A percentile compares a stretch with the other conserved stretches of the same genome.
phyloP scores from a whole-genome alignment of 2,113 vertebrate species.

The Etheostoma spectabile region DNA sequence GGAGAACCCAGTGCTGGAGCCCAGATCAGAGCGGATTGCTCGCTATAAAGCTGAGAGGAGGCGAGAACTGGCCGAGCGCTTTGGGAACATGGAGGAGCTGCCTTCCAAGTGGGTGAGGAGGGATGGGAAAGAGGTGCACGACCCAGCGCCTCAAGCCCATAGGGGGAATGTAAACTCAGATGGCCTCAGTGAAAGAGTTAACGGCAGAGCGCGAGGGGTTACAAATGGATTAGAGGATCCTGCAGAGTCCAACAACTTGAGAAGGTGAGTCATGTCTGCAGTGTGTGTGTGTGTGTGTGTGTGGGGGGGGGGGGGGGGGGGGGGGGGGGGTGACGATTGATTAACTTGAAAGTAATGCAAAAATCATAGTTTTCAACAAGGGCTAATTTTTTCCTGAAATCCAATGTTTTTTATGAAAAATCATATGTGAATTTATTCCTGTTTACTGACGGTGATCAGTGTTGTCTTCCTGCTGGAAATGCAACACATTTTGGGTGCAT shows the following conservation, averaged over 20 bases:
- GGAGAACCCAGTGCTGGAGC: conserved; percentile 78
- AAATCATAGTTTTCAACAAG: background rate
- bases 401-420: background rate
- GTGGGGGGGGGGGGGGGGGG: background rate
- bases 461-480: background rate
- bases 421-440: background rate
- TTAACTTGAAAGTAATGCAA: background rate
- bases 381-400: background rate
- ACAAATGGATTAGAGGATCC: conserved; percentile 75
- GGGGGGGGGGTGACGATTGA: background rate
- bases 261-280: conserved; percentile 72
- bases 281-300: too few relatives aligned
- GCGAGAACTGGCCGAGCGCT: conserved; percentile 82
- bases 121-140: conserved; percentile 56
- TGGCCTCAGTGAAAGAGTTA: conserved; percentile 43
- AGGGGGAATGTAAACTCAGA: conserved; percentile 33
- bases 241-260: conserved; percentile 51
- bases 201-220: conserved; percentile 54
- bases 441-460: background rate
- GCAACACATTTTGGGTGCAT: background rate
- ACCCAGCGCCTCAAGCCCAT: conserved; percentile 5
- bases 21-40: conserved; percentile 83
- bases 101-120: conserved; percentile 78
- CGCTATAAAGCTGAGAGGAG: conserved; percentile 86
- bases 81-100: conserved; percentile 75